phyloP scores from a whole-genome alignment of 2,797 vertebrate species.

The Spinus olivaceus region DNA sequence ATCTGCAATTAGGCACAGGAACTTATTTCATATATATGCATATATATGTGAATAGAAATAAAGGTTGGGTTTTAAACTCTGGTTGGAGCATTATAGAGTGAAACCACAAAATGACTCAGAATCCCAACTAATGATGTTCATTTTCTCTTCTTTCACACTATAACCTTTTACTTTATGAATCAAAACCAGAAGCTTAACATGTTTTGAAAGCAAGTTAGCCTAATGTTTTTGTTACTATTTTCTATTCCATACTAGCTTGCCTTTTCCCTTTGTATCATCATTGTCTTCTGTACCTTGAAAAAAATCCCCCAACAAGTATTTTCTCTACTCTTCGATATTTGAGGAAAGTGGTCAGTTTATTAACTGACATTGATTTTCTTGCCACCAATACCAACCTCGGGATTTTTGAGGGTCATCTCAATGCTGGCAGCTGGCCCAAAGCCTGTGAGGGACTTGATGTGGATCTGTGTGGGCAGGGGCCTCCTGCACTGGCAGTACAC shows the following conservation, averaged over 20 bases:
- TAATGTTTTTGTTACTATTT: background rate
- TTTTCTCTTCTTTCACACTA: background rate
- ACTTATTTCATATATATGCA: background rate
- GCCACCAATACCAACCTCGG: constrained; percentile 78
- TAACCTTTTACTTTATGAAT: background rate
- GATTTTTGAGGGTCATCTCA: constrained; percentile 84
- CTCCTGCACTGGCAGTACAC: constrained; percentile 95
- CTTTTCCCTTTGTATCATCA: background rate
- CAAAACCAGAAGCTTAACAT: background rate
- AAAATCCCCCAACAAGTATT: background rate
- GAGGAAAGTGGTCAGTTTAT: background rate
- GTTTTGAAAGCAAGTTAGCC: background rate
- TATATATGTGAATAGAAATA: background rate
- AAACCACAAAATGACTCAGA: background rate
- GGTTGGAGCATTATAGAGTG: background rate
- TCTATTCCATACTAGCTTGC: background rate
- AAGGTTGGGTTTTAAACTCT: background rate
- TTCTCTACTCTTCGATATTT: background rate
- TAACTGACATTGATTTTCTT: background rate
- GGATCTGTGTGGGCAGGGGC: constrained; percentile 88
- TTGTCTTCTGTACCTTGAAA: background rate
- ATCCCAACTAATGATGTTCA: background rate
- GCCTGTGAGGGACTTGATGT: constrained; percentile 95
- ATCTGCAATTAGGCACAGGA: background rate
- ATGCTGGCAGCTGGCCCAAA: constrained; percentile 92